Percentiles rank a stretch among this genome's conserved stretches.
phyloP scores from a whole-genome alignment of 2,113 vertebrate genomes.

The Motacilla alba region DNA sequence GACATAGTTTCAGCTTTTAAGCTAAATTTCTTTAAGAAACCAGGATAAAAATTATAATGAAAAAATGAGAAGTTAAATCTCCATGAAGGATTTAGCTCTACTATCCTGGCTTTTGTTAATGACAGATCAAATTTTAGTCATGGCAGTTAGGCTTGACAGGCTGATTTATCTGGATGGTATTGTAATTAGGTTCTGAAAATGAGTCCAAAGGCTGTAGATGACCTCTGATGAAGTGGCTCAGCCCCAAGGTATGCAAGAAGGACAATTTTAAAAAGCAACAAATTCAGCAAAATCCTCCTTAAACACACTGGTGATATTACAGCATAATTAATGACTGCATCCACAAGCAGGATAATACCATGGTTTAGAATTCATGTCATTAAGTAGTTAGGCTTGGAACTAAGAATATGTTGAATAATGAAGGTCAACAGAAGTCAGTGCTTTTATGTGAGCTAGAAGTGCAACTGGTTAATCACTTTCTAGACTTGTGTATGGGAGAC shows the following conservation, averaged over 20 bases:
- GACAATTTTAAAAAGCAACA: neutral
- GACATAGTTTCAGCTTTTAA: neutral
- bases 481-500: neutral
- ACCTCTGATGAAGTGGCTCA: neutral
- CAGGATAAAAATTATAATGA: neutral
- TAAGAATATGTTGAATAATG: neutral
- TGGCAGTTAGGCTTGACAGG: neutral
- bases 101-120: neutral
- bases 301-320: neutral
- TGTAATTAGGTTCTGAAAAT: neutral
- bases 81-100: neutral
- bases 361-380: neutral
- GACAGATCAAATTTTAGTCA: neutral
- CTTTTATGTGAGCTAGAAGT: neutral
- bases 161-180: neutral
- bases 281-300: neutral
- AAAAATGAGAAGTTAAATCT: neutral
- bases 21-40: neutral
- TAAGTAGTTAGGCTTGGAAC: neutral
- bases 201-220: neutral
- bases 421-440: neutral
- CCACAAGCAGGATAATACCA: neutral
- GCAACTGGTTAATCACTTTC: neutral
- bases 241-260: neutral
- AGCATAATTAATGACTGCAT: neutral